Base-by-base conservation (phyloP, 2,797 vertebrate genomes). In the Spondyliosoma cantharus region DNA sequence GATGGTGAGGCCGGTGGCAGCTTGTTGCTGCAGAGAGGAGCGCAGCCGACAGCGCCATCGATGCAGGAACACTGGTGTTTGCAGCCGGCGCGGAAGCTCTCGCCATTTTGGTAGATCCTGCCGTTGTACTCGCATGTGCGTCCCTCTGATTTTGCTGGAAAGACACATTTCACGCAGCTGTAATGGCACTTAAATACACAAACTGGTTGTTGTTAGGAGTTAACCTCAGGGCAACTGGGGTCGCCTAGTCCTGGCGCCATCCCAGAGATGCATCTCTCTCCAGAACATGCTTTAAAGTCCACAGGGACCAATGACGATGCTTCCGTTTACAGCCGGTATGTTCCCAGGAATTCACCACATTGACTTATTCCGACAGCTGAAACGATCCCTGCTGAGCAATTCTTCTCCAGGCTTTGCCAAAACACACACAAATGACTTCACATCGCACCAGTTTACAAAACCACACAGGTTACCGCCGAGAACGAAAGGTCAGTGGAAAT, bases 21-120 rank as follows among this genome's bases (percentile, higher is more conserved):
- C 45, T 94, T 93, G 74, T 91, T 87, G 37, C 87, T 86, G 29
- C 95, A 96, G n/a, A 96, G 92, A 1, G 94, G 92, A 24, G 89
- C 86, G 19, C 96, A 96, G 76, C 96, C 95, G 6, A 96, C 95
- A 0, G 94, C 93, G 0, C 95, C 95, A 0, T 96, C 96, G 6
- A 96, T 92, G 75, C 96, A 96, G 74, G 93, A 94, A 54, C 96
- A 96, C 89, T 95, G 95, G 80, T 96, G 95, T 83, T 95, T 96
- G 50, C 96, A 96, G 82, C 93, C 94, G 0, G 93, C 94, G 7
- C 76, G 94, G 83, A 96, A 96, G 52, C 86, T 93, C 93, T 96
- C 96, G 0, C 95, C 93, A 0, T 95, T 95, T 87, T 96, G 96
- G 88, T 96, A 94, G 70, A 96, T 95, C 46, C 87, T 92, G 22